Percentiles rank a stretch among this genome's conserved stretches.
Conservation (phyloP, 2,113 vertebrate species). For the Hypanus sabinus region DNA sequence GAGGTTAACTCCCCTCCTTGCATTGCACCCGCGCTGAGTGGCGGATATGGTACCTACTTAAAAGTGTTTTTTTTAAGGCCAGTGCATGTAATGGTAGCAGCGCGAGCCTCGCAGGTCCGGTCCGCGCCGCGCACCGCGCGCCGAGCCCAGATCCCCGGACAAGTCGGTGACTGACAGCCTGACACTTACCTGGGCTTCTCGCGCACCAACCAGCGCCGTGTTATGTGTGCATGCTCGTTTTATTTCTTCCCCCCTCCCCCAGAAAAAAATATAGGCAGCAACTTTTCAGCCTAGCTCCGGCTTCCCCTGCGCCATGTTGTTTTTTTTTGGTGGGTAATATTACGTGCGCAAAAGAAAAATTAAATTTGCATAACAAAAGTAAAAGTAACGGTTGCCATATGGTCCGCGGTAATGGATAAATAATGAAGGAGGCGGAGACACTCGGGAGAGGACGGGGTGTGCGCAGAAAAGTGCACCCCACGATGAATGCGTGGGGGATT, state of each 20-base stretch:
- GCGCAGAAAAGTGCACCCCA: neutral
- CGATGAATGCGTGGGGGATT: neutral
- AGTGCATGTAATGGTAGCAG: neutral
- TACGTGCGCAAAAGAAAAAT: constrained; percentile 11
- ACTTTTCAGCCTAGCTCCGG: constrained; percentile 17
- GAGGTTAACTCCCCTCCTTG: neutral
- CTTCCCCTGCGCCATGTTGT: constrained; percentile 27
- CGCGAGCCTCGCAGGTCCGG: neutral
- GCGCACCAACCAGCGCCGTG: neutral
- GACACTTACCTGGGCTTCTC: constrained; percentile 9
- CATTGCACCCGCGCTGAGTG: neutral
- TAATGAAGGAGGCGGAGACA: constrained; percentile 30
- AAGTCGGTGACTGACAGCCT: constrained; percentile 8
- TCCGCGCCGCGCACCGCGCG: neutral
- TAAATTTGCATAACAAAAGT: constrained; percentile 37
- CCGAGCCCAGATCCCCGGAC: neutral
- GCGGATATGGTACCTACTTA: neutral
- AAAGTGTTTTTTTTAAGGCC: neutral
- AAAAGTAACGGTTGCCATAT: constrained; percentile 38
- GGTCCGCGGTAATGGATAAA: constrained; percentile 32
- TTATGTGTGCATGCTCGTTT: neutral
- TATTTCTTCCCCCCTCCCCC: too few relatives aligned
- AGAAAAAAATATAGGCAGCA: neutral
- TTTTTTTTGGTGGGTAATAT: constrained; percentile 34
- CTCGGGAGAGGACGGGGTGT: too few relatives aligned